Percentiles rank a stretch among this genome's conserved stretches.
phyloP scores from a whole-genome alignment of 2,797 vertebrate genomes.

The Trematomus bernacchii region DNA sequence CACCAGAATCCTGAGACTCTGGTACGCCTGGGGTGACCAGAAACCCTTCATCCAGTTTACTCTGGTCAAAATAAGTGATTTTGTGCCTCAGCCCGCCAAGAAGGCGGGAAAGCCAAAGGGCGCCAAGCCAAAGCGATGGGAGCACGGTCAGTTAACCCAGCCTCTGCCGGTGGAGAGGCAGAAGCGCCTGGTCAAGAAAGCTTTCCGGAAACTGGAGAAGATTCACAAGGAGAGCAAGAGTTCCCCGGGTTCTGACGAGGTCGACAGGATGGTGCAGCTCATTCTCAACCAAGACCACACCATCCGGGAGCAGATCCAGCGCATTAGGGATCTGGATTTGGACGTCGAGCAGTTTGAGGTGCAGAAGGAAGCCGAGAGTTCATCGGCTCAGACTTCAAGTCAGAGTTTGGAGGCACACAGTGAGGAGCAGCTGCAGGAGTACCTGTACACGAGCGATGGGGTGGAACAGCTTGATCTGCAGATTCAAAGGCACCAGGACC shows the following conservation, averaged over 20 bases:
- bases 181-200: slow-evolving; percentile 94
- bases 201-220: slow-evolving; percentile 95
- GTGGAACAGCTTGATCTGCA: slow-evolving; percentile 88
- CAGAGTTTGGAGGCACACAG: slow-evolving; percentile 17
- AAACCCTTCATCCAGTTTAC: slow-evolving; percentile 91
- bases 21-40: slow-evolving; percentile 95
- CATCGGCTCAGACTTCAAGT: slow-evolving; percentile 10
- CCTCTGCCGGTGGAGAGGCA: slow-evolving; percentile 91
- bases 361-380: slow-evolving; percentile 48
- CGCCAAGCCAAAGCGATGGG: slow-evolving; percentile 85
- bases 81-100: slow-evolving; percentile 87
- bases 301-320: slow-evolving; percentile 92
- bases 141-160: slow-evolving; percentile 87
- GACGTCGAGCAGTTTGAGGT: slow-evolving; percentile 89
- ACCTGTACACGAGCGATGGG: slow-evolving; percentile 81
- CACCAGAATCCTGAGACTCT: slow-evolving; percentile 93
- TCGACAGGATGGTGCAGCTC: slow-evolving; percentile 91
- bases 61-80: slow-evolving; percentile 91
- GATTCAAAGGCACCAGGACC: slow-evolving; percentile 85
- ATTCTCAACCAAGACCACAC: slow-evolving; percentile 95
- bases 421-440: slow-evolving; percentile 80
- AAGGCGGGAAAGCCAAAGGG: slow-evolving; percentile 72
- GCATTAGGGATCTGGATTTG: slow-evolving; percentile 90
- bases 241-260: slow-evolving; percentile 84
- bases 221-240: slow-evolving; percentile 87